Evolutionary conservation across 2,888 invertebrate genomes (phyloP).

Genomic region (Aspidiotus destructor): DNA sequence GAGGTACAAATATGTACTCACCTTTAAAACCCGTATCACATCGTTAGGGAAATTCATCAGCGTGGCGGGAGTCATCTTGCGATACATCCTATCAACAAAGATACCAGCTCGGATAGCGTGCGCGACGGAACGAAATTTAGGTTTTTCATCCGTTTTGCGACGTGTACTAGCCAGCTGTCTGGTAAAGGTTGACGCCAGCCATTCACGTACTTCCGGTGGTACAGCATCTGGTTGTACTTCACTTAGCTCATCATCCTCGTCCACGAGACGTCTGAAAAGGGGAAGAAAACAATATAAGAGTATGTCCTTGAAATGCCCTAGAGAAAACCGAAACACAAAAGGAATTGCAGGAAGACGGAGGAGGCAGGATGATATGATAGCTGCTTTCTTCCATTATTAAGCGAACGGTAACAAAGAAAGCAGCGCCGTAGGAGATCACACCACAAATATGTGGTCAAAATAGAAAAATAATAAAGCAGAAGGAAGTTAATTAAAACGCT

Average conservation of each 20-base stretch:
- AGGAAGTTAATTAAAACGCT: too few relatives aligned
- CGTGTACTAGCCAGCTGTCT: conserved; percentile 72
- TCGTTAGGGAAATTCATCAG: conserved; percentile 82
- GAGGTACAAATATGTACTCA: conserved; percentile 40
- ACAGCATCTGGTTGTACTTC: conserved; percentile 95
- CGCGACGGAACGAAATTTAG: conserved; percentile 87
- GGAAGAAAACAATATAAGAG: conserved; percentile 40
- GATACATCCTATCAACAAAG: conserved; percentile 88
- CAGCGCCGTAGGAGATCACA: too few relatives aligned
- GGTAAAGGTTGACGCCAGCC: conserved; percentile 93
- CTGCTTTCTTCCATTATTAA: too few relatives aligned
- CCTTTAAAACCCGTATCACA: conserved; percentile 77
- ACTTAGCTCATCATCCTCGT: conserved; percentile 90
- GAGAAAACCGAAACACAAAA: too few relatives aligned
- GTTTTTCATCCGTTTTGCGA: conserved; percentile 66
- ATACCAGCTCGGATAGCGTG: conserved; percentile 93
- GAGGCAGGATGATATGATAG: too few relatives aligned
- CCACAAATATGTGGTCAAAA: too few relatives aligned
- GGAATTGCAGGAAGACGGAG: too few relatives aligned
- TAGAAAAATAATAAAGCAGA: too few relatives aligned
- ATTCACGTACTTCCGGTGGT: conserved; percentile 90
- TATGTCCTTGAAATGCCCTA: too few relatives aligned
- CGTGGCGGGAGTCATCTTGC: conserved; percentile 64
- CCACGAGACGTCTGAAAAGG: conserved; percentile 59
- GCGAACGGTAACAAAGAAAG: too few relatives aligned